These are phyloP conservation scores for Pelagia noctiluca DNA, from an alignment of 30 jellyfish, hydroid and myxozoan species.

Conservation along the genomic window DNA sequence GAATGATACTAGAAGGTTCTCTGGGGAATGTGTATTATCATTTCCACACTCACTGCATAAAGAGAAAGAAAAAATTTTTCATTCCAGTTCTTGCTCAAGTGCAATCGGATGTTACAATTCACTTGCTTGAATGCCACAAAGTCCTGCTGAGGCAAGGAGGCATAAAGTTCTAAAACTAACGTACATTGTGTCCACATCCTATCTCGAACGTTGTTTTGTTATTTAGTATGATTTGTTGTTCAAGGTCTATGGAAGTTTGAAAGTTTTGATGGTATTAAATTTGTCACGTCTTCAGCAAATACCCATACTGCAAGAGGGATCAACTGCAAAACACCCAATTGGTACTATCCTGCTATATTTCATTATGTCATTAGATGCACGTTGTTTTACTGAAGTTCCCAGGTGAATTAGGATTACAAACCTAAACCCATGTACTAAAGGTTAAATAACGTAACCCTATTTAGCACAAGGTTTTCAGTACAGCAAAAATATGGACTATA, in stretches of 20 bases:
- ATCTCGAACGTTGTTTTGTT: conserved; percentile 5
- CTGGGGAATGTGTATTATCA: not conserved
- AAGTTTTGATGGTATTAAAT: not conserved
- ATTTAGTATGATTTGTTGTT: not conserved
- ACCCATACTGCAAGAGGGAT: not conserved
- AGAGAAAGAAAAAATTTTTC: conserved; percentile 5
- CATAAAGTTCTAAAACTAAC: not conserved
- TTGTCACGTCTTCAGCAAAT: too few species aligned
- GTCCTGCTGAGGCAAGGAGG: conserved; percentile 1
- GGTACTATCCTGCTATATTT: not conserved
- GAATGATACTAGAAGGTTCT: not conserved
- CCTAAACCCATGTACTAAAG: not conserved
- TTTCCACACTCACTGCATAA: not conserved
- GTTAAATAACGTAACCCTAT: not conserved
- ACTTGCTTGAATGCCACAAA: conserved; percentile 3
- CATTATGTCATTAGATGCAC: not conserved
- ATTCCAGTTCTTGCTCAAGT: conserved; percentile 25
- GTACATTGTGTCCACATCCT: not conserved
- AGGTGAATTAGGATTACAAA: too few species aligned
- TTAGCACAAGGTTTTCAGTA: not conserved
- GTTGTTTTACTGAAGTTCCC: not conserved
- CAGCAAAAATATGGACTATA: not conserved
- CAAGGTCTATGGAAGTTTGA: not conserved
- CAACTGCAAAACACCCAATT: not conserved
- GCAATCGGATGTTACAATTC: not conserved